phyloP scores from a whole-genome alignment of 1,140 invertebrate genomes.

The Hypothenemus hampei region DNA sequence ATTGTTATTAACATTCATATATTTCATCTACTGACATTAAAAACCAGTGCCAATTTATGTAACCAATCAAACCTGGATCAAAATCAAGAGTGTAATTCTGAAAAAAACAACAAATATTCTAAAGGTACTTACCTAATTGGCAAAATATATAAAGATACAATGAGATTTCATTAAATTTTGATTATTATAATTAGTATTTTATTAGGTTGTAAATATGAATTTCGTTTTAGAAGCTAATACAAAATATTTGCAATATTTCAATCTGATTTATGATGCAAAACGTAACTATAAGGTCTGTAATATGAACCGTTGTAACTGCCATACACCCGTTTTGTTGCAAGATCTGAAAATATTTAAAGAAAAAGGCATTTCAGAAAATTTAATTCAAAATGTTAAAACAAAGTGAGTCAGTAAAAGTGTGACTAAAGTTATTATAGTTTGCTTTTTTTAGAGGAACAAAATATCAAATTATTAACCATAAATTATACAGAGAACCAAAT shows the following conservation, averaged over 20 bases:
- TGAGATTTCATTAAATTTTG: too few relatives aligned
- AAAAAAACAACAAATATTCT: constrained; percentile 30
- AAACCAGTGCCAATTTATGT: too few relatives aligned
- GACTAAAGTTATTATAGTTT: constrained; percentile 12
- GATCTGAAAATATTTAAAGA: constrained; percentile 66
- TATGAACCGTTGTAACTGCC: constrained; percentile 56
- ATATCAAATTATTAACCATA: constrained; percentile 81
- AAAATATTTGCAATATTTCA: constrained; percentile 39
- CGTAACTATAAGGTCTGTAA: constrained; percentile 48
- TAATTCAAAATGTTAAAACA: constrained; percentile 55
- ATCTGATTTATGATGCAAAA: constrained; percentile 45
- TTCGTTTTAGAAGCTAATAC: constrained; percentile 29
- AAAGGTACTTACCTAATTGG: constrained; percentile 24
- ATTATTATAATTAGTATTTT: too few relatives aligned
- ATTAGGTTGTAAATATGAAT: background rate
- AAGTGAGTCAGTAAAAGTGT: constrained; percentile 48
- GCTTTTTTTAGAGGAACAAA: constrained; percentile 58
- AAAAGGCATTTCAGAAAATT: constrained; percentile 61
- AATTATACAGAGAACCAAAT: constrained; percentile 73
- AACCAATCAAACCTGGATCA: too few relatives aligned
- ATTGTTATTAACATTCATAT: too few relatives aligned
- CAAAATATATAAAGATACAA: background rate
- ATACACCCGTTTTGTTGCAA: constrained; percentile 56
- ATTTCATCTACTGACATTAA: too few relatives aligned
- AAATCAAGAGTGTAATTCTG: too few relatives aligned